Evolutionary conservation across 1,140 invertebrate species (phyloP), one percentile per base, ranked within the genome.

Genomic region (Protaetia brevitarsis): DNA sequence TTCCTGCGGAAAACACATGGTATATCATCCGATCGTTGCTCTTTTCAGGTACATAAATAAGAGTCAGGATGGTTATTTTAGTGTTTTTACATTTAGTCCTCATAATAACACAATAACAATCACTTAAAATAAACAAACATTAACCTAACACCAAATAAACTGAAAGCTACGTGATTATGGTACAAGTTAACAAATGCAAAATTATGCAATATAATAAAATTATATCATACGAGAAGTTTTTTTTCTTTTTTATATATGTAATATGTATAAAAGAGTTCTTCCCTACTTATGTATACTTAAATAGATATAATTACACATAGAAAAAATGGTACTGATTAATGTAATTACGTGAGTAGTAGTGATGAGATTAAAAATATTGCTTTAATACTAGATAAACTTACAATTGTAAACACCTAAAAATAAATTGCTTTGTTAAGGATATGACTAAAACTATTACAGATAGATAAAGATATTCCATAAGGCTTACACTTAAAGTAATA

Each of bases 41-140:
- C 41, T 23, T 23, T 51, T 23, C 13, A 51, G n/a, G 26, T 8
- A 51, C 19, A 23, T 51, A 51, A 51, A 51, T 51, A 23, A 51
- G 13, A 51, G 19, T 16, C 21, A 10, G 26, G 41, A 51, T 23
- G 41, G 41, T 51, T 51, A 51, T 51, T 51, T 10, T 23, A 51
- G 41, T 51, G 41, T 51, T 51, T 51, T 51, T 51, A 51, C 41
- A 51, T 51, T 51, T 51, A 51, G 19, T 51, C 19, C 41, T 51
- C 41, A 19, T 51, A 51, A 51, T 51, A 51, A 51, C 41, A 51
- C 41, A 51, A 51, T 51, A 51, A 51, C 41, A 51, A 51, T 51
- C 41, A 51, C 41, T 51, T 51, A 51, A 51, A 51, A 51, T 51
- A 51, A 51, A 51, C 41, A 51, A 51, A 51, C 41, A 51, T 51